Evolutionary conservation across 2,888 invertebrate species (phyloP).

Genomic region (Oxycera nigricornis): DNA sequence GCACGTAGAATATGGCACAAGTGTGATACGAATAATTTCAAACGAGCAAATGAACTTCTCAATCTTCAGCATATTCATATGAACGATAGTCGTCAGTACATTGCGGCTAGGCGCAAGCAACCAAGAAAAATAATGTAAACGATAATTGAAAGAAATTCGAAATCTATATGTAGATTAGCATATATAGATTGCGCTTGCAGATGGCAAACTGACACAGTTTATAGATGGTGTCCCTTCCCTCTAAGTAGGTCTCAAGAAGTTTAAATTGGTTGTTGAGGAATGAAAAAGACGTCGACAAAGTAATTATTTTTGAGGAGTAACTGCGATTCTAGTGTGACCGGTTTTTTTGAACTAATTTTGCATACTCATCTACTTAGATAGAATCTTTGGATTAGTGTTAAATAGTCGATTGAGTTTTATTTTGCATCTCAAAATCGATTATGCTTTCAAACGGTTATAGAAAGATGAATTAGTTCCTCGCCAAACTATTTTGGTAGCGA

Average conservation of each 20-base stretch:
- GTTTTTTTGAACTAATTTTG: background rate
- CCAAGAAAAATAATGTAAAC: background rate
- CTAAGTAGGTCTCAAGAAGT: constrained; percentile 10
- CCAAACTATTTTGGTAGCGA: too few species aligned
- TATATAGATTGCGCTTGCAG: background rate
- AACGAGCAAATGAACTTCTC: constrained; percentile 13
- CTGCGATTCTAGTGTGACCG: constrained; percentile 4
- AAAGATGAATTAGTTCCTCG: too few species aligned
- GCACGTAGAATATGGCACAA: constrained; percentile 29
- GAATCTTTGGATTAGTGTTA: too few species aligned
- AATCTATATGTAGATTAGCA: constrained; percentile 1
- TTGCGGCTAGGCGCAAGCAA: background rate
- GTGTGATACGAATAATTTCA: constrained; percentile 25
- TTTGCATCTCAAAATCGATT: too few species aligned
- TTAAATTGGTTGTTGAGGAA: background rate
- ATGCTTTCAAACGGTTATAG: too few species aligned
- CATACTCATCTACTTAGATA: too few species aligned
- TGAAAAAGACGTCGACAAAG: background rate
- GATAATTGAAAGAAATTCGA: constrained; percentile 15
- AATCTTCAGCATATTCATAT: too few species aligned
- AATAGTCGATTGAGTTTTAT: too few species aligned
- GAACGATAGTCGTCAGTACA: too few species aligned
- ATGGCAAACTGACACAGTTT: constrained; percentile 21
- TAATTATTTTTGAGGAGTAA: background rate
- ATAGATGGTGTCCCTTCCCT: background rate